Conservation (phyloP, 2,888 invertebrate genomes). For the Halictus quadricinctus region DNA sequence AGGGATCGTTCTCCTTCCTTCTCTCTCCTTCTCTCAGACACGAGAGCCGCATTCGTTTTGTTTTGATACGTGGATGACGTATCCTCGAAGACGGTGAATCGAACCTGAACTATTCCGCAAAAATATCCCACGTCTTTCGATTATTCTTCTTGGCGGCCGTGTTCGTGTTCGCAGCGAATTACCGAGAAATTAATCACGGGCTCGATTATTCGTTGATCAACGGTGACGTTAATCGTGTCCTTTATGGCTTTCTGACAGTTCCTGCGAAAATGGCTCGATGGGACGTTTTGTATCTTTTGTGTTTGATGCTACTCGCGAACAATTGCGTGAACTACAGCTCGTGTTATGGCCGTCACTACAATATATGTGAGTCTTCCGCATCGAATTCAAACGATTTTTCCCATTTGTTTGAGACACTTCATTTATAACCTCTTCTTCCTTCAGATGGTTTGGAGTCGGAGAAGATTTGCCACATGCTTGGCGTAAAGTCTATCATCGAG, state of each 20-base stretch:
- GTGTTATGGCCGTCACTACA: slow-evolving; percentile 32
- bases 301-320: slow-evolving; percentile 43
- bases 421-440: slow-evolving; percentile 32
- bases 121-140: slow-evolving; percentile 28
- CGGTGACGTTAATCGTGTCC: slow-evolving; percentile 35
- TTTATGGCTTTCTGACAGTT: slow-evolving; percentile 64
- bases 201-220: neutral
- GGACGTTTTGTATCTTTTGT: slow-evolving; percentile 38
- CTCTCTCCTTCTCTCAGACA: slow-evolving; percentile 7
- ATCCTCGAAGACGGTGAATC: slow-evolving; percentile 39
- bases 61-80: slow-evolving; percentile 56
- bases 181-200: slow-evolving; percentile 14
- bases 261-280: slow-evolving; percentile 55
- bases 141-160: neutral
- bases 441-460: slow-evolving; percentile 70
- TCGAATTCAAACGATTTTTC: neutral
- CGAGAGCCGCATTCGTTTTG: slow-evolving; percentile 46
- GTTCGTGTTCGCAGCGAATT: neutral
- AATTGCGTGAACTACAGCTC: slow-evolving; percentile 41
- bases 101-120: slow-evolving; percentile 25
- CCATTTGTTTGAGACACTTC: neutral
- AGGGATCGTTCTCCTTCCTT: slow-evolving; percentile 2
- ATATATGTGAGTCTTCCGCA: slow-evolving; percentile 42
- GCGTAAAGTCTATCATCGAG: slow-evolving; percentile 43
- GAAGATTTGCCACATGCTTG: slow-evolving; percentile 67